phyloP scores from a whole-genome alignment of 2,888 invertebrate genomes.

The Anarsia innoxiella region DNA sequence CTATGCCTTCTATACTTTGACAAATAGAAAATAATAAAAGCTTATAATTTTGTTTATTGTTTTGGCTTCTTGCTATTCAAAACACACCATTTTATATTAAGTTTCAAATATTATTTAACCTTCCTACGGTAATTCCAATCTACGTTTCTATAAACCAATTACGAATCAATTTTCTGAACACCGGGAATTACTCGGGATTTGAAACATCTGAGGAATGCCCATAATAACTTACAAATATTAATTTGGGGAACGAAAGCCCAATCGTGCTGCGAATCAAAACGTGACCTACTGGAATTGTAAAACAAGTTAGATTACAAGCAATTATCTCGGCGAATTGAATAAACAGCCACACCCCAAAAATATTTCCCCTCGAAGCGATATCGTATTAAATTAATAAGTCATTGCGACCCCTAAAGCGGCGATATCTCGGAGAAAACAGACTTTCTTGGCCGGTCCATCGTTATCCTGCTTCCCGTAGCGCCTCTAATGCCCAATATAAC shows the following conservation, averaged over 20 bases:
- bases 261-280: background rate
- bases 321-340: slow-evolving; percentile 28
- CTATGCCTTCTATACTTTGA: no score
- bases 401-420: slow-evolving; percentile 32
- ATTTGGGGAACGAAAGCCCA: background rate
- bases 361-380: slow-evolving; percentile 32
- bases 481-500: slow-evolving; percentile 46
- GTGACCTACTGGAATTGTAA: slow-evolving; percentile 18
- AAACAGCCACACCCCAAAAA: slow-evolving; percentile 28
- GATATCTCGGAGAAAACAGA: slow-evolving; percentile 38
- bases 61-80: no score
- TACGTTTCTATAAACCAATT: no score
- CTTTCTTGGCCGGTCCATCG: slow-evolving; percentile 21
- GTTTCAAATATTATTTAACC: no score
- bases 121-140: no score
- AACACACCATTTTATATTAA: no score
- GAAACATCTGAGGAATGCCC: no score
- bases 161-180: no score
- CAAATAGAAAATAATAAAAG: no score
- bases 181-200: no score
- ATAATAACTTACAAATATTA: background rate
- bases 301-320: slow-evolving; percentile 28
- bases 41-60: no score
- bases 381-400: slow-evolving; percentile 48
- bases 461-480: slow-evolving; percentile 24